Base-by-base conservation (phyloP, 2,797 vertebrate genomes). In the Pseudopleuronectes americanus region DNA sequence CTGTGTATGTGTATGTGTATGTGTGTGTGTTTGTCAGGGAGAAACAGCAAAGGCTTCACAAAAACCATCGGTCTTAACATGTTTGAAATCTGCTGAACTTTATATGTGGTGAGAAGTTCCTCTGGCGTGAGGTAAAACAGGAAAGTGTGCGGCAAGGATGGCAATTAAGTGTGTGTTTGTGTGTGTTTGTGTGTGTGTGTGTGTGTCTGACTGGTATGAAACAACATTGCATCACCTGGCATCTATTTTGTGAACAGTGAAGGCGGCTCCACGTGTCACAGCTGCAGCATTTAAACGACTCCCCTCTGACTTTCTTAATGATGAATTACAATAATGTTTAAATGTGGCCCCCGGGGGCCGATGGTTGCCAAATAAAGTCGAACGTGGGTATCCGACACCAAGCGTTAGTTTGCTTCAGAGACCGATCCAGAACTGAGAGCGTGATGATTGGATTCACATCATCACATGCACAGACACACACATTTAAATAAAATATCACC, bases 161-260 rank as follows among this genome's bases (percentile, higher is more conserved):
- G 21, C 28, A 67, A 47, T 52, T 13, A 51, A 31, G 12, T 57
- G n/a, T 4, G 23, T 53, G 55, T 7, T 16, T 64, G 56, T 64
- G 71, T 64, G 56, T 64, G 33, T 66, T 38, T 33, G 55, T 7
- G 17, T 62, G 55, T 64, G 70, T 64, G 56, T 63, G 31, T 65
- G 36, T 12, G 3, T 12, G 36, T 38, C 52, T 72, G 33, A 8
- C 57, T 71, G 75, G 68, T 77, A 77, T 64, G 72, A 86, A 81
- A 79, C 74, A 83, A 76, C 80, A 89, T 84, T 84, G 82, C 78
- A 68, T 90, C 88, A 91, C 75, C 81, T 87, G 90, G 73, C 73
- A 84, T 89, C 66, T 84, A 84, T 89, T 88, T 62, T 83, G 13
- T 48, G 71, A 90, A 87, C 79, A 80, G 59, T 84, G 67, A 68